Evolutionary conservation across 2,797 vertebrate genomes (phyloP).

Genomic region (Vireo griseus): DNA sequence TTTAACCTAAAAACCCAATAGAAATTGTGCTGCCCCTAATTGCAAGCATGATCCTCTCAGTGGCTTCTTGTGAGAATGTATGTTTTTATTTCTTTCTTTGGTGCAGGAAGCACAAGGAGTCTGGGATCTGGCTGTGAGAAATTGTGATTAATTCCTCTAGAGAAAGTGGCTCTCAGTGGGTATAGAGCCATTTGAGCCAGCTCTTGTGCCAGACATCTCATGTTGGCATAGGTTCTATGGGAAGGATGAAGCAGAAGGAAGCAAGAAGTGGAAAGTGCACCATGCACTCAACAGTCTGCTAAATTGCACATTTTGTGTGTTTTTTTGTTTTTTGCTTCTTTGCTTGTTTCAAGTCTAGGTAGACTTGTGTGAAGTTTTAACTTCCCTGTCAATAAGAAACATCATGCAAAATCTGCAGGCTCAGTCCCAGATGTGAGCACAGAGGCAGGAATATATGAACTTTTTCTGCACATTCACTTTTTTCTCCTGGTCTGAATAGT

Average conservation of each 20-base stretch:
- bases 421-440: not conserved
- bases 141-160: not conserved
- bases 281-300: not conserved
- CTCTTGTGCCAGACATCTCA: not conserved
- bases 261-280: not conserved
- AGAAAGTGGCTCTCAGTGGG: not conserved
- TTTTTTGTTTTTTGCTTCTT: not conserved
- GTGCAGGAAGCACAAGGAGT: not conserved
- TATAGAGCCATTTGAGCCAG: not conserved
- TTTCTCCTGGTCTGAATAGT: not conserved
- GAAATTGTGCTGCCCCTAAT: not conserved
- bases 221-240: accelerated
- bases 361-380: not conserved
- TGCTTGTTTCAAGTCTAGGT: not conserved
- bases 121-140: not conserved
- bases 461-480: not conserved
- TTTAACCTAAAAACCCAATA: not conserved
- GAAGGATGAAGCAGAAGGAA: not conserved
- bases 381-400: not conserved
- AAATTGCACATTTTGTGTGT: not conserved
- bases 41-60: not conserved
- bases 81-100: not conserved
- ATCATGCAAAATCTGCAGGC: not conserved
- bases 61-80: not conserved
- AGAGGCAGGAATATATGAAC: not conserved